phyloP scores from a whole-genome alignment of 1,140 invertebrate species.

The Zaprionus taronus region DNA sequence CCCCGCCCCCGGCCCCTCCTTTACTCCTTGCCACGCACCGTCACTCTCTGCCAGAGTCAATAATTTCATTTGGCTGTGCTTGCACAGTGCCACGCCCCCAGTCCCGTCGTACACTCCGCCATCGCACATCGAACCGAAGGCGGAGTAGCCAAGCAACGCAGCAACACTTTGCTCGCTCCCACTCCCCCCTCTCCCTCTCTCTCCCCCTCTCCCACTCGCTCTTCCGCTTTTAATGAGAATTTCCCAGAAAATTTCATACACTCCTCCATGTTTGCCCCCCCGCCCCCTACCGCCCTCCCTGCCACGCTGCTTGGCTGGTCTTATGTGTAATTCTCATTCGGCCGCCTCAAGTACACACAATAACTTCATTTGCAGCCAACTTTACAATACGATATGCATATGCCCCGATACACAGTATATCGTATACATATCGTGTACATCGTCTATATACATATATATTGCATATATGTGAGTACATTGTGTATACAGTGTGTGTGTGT shows the following conservation, averaged over 20 bases:
- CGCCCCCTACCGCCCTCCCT: neutral
- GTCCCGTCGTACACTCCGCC: too few species aligned
- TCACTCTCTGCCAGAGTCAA: conserved; percentile 39
- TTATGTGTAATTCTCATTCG: conserved; percentile 6
- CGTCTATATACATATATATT: neutral
- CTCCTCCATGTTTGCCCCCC: neutral
- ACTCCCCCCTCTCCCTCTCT: neutral
- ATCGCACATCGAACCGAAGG: neutral
- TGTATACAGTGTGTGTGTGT: neutral
- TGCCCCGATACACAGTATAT: neutral
- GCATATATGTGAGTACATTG: neutral
- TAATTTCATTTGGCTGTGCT: conserved; percentile 58
- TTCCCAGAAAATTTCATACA: conserved; percentile 5
- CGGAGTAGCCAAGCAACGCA: conserved; percentile 8
- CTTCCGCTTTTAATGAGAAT: conserved; percentile 18
- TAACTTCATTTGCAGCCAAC: conserved; percentile 32
- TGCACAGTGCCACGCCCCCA: conserved; percentile 12
- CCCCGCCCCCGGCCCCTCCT: too few species aligned
- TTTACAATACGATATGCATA: conserved; percentile 25
- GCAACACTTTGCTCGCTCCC: conserved; percentile 17
- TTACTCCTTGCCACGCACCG: neutral
- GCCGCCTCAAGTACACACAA: conserved; percentile 22
- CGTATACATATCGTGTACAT: neutral
- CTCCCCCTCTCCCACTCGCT: neutral
- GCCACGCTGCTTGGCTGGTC: neutral